Evolutionary conservation across 2,113 vertebrate species (phyloP), one percentile per base, ranked within the genome.

Genomic region (Tyrannus savana): DNA sequence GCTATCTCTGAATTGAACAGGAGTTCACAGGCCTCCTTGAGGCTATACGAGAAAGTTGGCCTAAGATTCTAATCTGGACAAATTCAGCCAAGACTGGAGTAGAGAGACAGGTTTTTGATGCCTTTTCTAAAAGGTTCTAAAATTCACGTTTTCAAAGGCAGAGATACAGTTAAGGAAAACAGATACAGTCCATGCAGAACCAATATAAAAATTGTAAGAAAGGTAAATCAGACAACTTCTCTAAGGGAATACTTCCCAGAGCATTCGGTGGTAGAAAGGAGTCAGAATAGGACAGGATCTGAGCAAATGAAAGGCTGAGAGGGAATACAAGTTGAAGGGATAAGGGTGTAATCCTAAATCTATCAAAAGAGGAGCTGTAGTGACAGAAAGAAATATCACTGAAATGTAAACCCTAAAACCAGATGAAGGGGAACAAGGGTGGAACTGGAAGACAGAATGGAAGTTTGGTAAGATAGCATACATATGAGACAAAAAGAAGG

Each of bases 41-140:
- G 37, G 18, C 9, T 0, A 33, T 30, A 37, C 0, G 2, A 59
- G 47, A 72, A 52, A 63, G 9, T 25, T 31, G 28, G 5, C 46
- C 6, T 15, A 74, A 53, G 22, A 44, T 44, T 74, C 73, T 66
- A 30, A 18, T 64, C 52, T 71, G n/a, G 39, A 69, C 37, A 84
- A 84, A 77, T 27, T 56, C 81, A 74, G 12, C 22, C 24, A 71
- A 69, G 23, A 44, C 25, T 35, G 19, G 15, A 52, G 35, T 23
- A 79, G 53, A 82, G 31, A 60, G 14, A 68, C 5, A 42, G 22
- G n/a, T 15, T 84, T 53, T 12, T 87, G 41, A 95, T 10, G 19
- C 25, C 25, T 86, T 67, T 82, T 39, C 63, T 63, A 39, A 84
- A 60, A 52, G 5, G 2, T 44, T 52, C 25, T 39, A 25, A 92